A percentile compares a stretch with the other conserved stretches of the same genome.
Evolutionary conservation across 2,797 vertebrate genomes (phyloP).

Genomic region (Babyrousa celebensis): DNA sequence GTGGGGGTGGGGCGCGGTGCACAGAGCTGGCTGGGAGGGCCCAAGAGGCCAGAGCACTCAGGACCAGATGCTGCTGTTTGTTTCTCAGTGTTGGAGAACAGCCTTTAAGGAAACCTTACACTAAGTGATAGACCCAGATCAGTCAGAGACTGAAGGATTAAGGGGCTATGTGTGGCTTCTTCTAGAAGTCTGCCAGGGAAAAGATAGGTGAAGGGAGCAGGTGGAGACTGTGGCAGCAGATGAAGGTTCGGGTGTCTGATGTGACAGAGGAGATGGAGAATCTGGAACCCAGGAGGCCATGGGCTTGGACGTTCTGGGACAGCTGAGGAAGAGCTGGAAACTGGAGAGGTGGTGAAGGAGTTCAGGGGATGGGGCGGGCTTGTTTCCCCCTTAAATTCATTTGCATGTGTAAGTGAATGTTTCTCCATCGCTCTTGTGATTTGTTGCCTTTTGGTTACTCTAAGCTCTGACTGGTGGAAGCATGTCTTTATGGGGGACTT

Average conservation of each 20-base stretch:
- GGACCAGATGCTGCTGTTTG: not conserved
- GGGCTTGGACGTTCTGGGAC: rapidly evolving
- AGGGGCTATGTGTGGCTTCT: not conserved
- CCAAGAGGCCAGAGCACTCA: not conserved
- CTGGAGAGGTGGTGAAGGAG: not conserved
- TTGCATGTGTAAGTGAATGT: not conserved
- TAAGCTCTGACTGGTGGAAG: not conserved
- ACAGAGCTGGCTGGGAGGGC: too few relatives aligned
- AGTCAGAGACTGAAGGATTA: not conserved
- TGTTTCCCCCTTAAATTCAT: not conserved
- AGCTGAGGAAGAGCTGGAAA: not conserved
- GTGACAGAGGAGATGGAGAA: not conserved
- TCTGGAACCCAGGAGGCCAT: not conserved
- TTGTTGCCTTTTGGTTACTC: not conserved
- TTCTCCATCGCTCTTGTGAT: not conserved
- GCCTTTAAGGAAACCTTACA: conserved; percentile 15
- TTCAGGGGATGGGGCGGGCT: not conserved
- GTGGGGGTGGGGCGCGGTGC: too few relatives aligned
- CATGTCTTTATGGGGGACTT: not conserved
- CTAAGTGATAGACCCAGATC: not conserved
- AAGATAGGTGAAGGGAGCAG: not conserved
- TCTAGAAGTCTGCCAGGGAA: not conserved
- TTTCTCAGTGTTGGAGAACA: not conserved
- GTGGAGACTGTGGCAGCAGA: not conserved
- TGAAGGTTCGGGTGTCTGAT: not conserved